Evolutionary conservation across 2,888 invertebrate species (phyloP), one percentile per base, ranked within the genome.

Genomic region (Mycalesis mineus): DNA sequence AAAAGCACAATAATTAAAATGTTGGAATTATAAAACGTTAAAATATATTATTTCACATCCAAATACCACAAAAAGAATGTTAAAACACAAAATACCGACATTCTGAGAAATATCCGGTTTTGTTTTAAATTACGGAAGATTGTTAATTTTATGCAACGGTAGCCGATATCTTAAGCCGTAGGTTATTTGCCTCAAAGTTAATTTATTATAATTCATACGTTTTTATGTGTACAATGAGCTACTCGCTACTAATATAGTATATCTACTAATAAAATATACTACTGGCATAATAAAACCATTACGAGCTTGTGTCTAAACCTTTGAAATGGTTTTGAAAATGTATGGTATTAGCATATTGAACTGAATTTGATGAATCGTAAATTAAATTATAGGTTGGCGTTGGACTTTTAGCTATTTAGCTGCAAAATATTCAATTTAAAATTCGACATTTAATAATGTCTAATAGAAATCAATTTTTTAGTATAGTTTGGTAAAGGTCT

Each of bases 61-160:
- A 47, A 55, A 55, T 41, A 22, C 48, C 28, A 28, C 13, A 49
- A 37, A 14, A 58, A 22, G n/a, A 54, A 7, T 48, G 31, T 36
- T 49, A 58, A 44, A 50, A 33, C 17, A 40, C 29, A 31, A 50
- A 51, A 44, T 39, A 9, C 11, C 52, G 39, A 29, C 31, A 48
- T 52, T 42, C 41, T 33, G 31, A 36, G 29, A 57, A 56, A 57
- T 51, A 56, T 48, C 58, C 31, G 37, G 63, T 65, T 62, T 39
- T 33, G 9, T 51, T 36, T 2, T 48, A 51, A 56, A 58, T 49
- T 14, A 36, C 7, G n/a, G 31, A 41, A 42, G 45, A 51, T 45
- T 48, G 55, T 58, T 60, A 60, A 68, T 62, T 58, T 62, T 62
- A 65, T 66, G 62, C 66, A 65, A 66, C 62, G 58, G 64, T 63